These are phyloP conservation scores for Tachycineta bicolor DNA, from an alignment of 2,113 vertebrate genomes.

Conservation along the genomic window DNA sequence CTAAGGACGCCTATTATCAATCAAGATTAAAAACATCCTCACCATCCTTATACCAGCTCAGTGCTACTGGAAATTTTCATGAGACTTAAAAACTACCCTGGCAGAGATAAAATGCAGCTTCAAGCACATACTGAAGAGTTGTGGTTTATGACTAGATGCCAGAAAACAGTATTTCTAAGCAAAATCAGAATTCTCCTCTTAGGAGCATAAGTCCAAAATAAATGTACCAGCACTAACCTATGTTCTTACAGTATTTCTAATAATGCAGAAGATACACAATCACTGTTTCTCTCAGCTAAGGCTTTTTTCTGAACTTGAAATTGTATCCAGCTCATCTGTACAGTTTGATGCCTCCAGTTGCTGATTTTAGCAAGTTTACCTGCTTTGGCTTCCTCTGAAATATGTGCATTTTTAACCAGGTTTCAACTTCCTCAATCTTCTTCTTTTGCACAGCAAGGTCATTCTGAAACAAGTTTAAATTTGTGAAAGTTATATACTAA, in stretches of 20 bases:
- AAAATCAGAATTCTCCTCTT: not conserved
- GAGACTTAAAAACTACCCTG: not conserved
- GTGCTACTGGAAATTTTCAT: not conserved
- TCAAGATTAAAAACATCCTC: not conserved
- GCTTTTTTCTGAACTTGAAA: not conserved
- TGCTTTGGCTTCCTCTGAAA: conserved; percentile 70
- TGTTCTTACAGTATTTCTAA: not conserved
- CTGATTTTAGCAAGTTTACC: conserved; percentile 68
- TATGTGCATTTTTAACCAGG: conserved; percentile 83
- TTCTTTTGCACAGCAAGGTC: conserved; percentile 96
- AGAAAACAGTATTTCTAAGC: not conserved
- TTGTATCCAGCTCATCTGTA: fast-evolving
- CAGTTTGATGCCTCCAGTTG: not conserved
- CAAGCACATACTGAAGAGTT: not conserved
- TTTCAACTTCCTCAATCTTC: conserved; percentile 94
- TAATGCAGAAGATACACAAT: not conserved
- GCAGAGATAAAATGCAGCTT: not conserved
- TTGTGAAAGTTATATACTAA: fast-evolving
- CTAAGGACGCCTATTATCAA: not conserved
- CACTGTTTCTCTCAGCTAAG: fast-evolving
- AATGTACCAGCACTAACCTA: not conserved
- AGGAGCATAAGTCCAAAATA: not conserved
- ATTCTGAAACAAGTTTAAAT: conserved; percentile 51
- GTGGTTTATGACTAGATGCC: not conserved
- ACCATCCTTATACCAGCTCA: not conserved